Evolutionary conservation across 2,888 invertebrate species (phyloP), one percentile per base, ranked within the genome.

Genomic region (Schrankia costaestrigalis): DNA sequence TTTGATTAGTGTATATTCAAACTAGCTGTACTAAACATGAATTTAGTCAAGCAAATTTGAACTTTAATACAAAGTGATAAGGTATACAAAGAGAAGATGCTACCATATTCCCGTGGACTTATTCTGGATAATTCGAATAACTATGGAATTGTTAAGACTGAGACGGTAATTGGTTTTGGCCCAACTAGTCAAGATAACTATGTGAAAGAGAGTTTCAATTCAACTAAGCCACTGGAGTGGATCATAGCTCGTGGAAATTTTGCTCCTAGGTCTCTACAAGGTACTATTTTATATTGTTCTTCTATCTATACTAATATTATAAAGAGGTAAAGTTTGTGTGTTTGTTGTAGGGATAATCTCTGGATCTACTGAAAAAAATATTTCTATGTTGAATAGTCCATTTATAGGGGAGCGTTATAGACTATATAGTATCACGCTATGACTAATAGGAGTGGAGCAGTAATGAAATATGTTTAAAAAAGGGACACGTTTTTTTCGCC

Each of bases 61-160:
- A 15, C 33, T 35, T 31, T 28, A 38, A 32, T 11, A n/a, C 21
- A 7, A 5, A 12, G 26, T 7, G 11, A 10, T 28, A 36, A 24
- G 34, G 11, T 25, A 25, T 13, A n/a, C 9, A n/a, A 13, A 1
- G 17, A 19, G 35, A 59, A 56, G 42, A 84, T 81, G 79, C 42
- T 81, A 7, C 78, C 80, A 0, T 80, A 79, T 24, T 69, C 80
- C 1, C 66, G 70, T 5, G 75, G 73, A 0, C 31, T 79, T 1
- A 67, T 82, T 15, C 40, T 78, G 11, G 75, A 80, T 35, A 77
- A 71, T 22, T 36, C 69, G 0, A 79, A 63, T 46, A 76, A 82
- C 38, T 80, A 78, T 42, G 76, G 79, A 0, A 75, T 80, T 35
- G 71, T 81, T 11, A 83, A 82, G 34, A 81, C 79, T 0, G 81